Percentiles rank a stretch among this genome's conserved stretches.
These are phyloP conservation scores for Drosophila aldrichi DNA, from an alignment of 2,888 invertebrate genomes.

Conservation along the genomic window DNA sequence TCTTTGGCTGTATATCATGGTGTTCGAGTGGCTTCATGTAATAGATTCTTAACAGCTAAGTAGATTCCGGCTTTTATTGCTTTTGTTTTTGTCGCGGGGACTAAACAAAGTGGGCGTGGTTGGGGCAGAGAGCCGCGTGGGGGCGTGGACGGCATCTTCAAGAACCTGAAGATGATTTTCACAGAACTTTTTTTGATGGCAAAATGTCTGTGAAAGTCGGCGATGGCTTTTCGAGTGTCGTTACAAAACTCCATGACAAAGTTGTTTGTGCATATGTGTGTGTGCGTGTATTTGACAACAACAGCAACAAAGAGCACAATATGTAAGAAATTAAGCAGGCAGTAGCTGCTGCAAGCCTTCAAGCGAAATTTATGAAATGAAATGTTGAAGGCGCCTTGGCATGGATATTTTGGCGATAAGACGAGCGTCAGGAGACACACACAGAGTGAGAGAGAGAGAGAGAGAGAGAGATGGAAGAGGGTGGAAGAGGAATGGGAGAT, in stretches of 20 bases:
- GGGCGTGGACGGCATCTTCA: neutral
- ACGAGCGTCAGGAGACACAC: conserved; percentile 28
- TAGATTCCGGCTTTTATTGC: conserved; percentile 64
- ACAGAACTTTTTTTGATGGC: conserved; percentile 46
- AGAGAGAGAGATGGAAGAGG: neutral
- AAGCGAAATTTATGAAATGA: conserved; percentile 64
- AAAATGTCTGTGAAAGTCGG: conserved; percentile 40
- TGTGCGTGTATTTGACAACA: conserved; percentile 14
- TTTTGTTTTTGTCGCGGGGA: conserved; percentile 51
- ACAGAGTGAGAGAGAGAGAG: neutral
- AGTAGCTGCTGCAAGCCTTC: conserved; percentile 41
- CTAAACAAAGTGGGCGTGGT: conserved; percentile 47
- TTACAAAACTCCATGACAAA: conserved; percentile 54
- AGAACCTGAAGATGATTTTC: conserved; percentile 34
- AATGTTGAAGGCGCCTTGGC: conserved; percentile 57
- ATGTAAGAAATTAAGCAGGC: conserved; percentile 60
- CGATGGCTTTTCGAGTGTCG: conserved; percentile 50
- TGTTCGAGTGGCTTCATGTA: conserved; percentile 51
- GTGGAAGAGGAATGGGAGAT: neutral
- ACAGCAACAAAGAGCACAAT: conserved; percentile 34
- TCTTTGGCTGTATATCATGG: conserved; percentile 30
- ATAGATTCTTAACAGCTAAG: conserved; percentile 65
- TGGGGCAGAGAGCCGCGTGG: conserved; percentile 7
- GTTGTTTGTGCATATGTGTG: conserved; percentile 27
- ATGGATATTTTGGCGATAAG: conserved; percentile 48